phyloP scores from a whole-genome alignment of 2,797 vertebrate species.

The Sebastes taczanowskii region DNA sequence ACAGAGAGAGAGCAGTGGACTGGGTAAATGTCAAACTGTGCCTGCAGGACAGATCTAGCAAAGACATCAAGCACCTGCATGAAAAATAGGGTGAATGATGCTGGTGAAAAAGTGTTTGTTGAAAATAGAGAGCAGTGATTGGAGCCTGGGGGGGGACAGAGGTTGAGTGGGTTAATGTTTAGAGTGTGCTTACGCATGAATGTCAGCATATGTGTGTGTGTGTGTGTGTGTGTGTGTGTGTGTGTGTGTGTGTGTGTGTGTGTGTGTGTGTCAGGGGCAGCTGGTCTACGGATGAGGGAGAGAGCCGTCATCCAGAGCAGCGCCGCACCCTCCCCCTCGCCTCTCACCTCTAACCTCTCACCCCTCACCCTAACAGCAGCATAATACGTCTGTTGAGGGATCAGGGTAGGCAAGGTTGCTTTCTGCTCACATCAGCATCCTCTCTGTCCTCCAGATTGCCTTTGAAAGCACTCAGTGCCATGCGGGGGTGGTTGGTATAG shows the following conservation, averaged over 20 bases:
- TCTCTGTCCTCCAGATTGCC: constrained; percentile 68
- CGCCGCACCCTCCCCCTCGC: constrained; percentile 32
- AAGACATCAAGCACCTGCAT: constrained; percentile 62
- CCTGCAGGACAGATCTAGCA: constrained; percentile 35
- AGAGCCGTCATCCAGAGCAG: constrained; percentile 60
- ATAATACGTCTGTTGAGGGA: constrained; percentile 71
- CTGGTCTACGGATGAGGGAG: constrained; percentile 69
- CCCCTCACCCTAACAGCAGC: constrained; percentile 74
- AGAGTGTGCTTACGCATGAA: constrained; percentile 71
- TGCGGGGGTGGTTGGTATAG: not conserved
- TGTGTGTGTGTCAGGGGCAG: constrained; percentile 57
- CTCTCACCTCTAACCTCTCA: constrained; percentile 72
- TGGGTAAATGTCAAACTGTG: constrained; percentile 53
- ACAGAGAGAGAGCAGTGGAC: not conserved
- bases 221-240: constrained; percentile 17
- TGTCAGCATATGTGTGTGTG: constrained; percentile 54
- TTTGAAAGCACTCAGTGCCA: constrained; percentile 55
- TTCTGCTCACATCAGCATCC: constrained; percentile 77
- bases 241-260: constrained; percentile 30
- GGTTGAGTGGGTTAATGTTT: constrained; percentile 69
- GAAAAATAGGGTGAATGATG: constrained; percentile 43
- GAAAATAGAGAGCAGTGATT: constrained; percentile 44
- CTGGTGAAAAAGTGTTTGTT: constrained; percentile 53
- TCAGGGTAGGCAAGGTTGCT: constrained; percentile 52
- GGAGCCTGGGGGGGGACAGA: constrained; percentile 36